Conservation (phyloP, 1,140 invertebrate genomes). For the Aphelenchoides besseyi region DNA sequence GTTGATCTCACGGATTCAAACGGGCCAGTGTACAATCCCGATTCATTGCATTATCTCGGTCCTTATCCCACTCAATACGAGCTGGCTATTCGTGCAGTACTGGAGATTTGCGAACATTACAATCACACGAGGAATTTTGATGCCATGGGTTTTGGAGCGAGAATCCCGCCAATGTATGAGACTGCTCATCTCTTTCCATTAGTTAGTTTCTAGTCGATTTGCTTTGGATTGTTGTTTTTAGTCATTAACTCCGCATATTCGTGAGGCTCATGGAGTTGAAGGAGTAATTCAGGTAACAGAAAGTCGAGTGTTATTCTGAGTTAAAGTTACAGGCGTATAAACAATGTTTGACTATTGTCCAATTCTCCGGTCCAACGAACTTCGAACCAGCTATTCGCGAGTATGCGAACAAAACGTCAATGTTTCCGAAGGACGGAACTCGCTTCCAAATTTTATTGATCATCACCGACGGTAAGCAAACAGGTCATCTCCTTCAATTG, state of each 20-base stretch:
- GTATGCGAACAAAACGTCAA: constrained; percentile 63
- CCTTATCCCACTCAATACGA: constrained; percentile 68
- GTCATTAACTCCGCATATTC: no score
- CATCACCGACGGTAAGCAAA: constrained; percentile 73
- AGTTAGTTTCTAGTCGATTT: background rate
- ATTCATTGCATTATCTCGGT: constrained; percentile 69
- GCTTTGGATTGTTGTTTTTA: background rate
- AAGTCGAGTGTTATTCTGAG: background rate
- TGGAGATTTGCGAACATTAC: constrained; percentile 71
- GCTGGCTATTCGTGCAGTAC: constrained; percentile 67
- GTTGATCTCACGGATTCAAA: constrained; percentile 74
- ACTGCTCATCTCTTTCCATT: constrained; percentile 49
- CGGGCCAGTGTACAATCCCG: constrained; percentile 67
- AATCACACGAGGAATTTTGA: constrained; percentile 61
- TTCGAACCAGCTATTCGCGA: constrained; percentile 70
- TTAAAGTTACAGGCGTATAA: constrained; percentile 61
- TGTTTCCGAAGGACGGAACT: constrained; percentile 64
- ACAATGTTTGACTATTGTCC: constrained; percentile 65
- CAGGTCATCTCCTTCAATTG: no score
- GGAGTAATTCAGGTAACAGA: no score
- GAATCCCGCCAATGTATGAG: constrained; percentile 29
- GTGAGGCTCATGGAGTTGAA: no score
- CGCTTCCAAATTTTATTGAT: constrained; percentile 67
- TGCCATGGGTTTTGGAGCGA: constrained; percentile 56
- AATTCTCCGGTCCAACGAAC: constrained; percentile 71